These are phyloP conservation scores for Coregonus clupeaformis DNA, from an alignment of 2,113 vertebrate species.

Conservation along the genomic window DNA sequence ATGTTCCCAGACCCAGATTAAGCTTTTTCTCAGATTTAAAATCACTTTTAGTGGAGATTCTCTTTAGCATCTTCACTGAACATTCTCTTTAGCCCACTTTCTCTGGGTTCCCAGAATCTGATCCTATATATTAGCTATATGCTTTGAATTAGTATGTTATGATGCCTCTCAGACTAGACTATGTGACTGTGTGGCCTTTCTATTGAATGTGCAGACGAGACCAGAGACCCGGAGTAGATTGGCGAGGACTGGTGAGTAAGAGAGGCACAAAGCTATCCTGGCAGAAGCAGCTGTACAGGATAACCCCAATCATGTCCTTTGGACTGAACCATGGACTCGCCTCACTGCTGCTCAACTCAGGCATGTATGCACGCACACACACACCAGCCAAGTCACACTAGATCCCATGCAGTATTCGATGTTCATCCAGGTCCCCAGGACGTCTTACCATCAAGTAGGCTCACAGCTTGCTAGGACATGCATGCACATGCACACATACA, in stretches of 20 bases:
- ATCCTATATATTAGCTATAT: background rate
- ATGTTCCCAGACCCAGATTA: no score
- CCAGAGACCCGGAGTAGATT: background rate
- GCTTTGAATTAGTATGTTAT: conserved; percentile 19
- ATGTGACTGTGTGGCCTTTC: conserved; percentile 7
- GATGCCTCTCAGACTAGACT: conserved; percentile 1
- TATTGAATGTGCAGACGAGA: conserved; percentile 8
- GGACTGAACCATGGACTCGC: conserved; percentile 1
- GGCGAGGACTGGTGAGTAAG: background rate
- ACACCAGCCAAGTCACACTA: background rate
- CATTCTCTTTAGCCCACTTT: background rate
- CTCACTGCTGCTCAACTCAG: background rate
- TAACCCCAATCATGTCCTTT: conserved; percentile 15
- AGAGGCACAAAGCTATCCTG: conserved; percentile 20
- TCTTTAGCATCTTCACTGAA: no score
- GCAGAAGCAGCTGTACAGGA: conserved; percentile 14
- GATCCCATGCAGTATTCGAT: no score
- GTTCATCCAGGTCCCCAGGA: no score
- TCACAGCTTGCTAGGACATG: no score
- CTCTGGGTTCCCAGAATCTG: background rate
- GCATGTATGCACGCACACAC: background rate
- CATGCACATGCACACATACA: background rate
- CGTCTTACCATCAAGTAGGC: no score
- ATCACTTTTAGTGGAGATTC: no score
- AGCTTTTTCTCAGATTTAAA: no score